These are phyloP conservation scores for Drosophila quasianomalipes DNA, from an alignment of 2,888 invertebrate species.

Conservation along the genomic window DNA sequence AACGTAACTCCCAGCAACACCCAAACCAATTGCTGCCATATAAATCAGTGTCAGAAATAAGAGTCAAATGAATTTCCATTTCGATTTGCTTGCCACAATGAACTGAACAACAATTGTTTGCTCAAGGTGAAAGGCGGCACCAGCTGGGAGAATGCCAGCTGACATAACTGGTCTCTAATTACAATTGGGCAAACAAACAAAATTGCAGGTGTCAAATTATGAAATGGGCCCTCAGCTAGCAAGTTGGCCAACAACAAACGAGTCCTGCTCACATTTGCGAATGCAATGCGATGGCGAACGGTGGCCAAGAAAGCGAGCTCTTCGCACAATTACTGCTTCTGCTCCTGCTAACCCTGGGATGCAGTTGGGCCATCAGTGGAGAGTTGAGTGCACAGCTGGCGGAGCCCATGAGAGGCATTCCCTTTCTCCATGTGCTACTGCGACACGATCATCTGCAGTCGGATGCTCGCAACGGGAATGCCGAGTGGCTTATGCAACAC, in stretches of 20 bases:
- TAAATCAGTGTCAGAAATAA: slow-evolving; percentile 31
- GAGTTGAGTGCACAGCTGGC: slow-evolving; percentile 38
- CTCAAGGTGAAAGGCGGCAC: slow-evolving; percentile 27
- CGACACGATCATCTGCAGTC: slow-evolving; percentile 35
- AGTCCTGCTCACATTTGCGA: slow-evolving; percentile 45
- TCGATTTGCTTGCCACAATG: slow-evolving; percentile 20
- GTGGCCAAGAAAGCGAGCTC: slow-evolving; percentile 13
- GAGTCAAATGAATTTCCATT: slow-evolving; percentile 32
- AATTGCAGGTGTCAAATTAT: slow-evolving; percentile 75
- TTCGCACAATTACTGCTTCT: slow-evolving; percentile 6
- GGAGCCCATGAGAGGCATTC: slow-evolving; percentile 48
- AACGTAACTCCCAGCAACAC: background rate
- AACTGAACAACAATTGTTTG: slow-evolving; percentile 47
- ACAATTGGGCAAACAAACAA: slow-evolving; percentile 63
- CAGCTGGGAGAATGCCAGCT: slow-evolving; percentile 39
- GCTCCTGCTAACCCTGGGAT: background rate
- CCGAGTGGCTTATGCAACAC: slow-evolving; percentile 64
- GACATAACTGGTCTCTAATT: slow-evolving; percentile 73
- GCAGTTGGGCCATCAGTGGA: background rate
- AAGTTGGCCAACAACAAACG: background rate
- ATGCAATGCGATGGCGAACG: slow-evolving; percentile 36
- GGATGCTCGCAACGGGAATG: slow-evolving; percentile 65
- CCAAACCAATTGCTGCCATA: background rate
- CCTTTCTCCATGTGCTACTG: slow-evolving; percentile 58
- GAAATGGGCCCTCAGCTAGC: slow-evolving; percentile 2